Percentiles rank a stretch among this genome's conserved stretches.
phyloP scores from a whole-genome alignment of 2,888 invertebrate species.

The Hedychridium roseum region DNA sequence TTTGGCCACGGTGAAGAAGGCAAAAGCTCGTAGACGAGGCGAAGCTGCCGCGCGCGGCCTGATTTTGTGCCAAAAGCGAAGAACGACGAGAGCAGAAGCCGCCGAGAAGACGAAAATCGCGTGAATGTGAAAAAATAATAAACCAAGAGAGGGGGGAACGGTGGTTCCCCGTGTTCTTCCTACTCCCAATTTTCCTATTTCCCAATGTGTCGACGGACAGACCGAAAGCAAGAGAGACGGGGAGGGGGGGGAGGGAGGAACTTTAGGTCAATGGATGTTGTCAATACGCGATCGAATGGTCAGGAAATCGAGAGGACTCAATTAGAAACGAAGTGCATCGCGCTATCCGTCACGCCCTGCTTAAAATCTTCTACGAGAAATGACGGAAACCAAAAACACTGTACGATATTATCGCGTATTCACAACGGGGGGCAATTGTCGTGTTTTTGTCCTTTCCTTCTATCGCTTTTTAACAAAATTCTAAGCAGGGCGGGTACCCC shows the following conservation, averaged over 20 bases:
- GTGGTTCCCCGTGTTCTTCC: slow-evolving; percentile 17
- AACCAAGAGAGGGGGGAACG: not conserved
- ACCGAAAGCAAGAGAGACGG: too few species aligned
- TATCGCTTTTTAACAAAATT: not conserved
- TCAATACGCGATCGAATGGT: slow-evolving; percentile 29
- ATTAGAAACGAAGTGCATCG: too few species aligned
- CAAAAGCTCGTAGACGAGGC: slow-evolving; percentile 40
- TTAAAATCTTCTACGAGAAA: too few species aligned
- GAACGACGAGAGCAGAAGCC: slow-evolving; percentile 13
- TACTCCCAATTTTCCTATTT: slow-evolving; percentile 34
- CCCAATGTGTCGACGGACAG: slow-evolving; percentile 30
- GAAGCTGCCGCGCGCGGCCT: slow-evolving; percentile 44
- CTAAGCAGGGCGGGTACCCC: slow-evolving; percentile 35
- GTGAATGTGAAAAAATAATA: slow-evolving; percentile 6
- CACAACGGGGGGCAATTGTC: not conserved
- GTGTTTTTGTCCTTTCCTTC: not conserved
- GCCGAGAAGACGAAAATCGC: slow-evolving; percentile 16
- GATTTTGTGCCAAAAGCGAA: slow-evolving; percentile 49
- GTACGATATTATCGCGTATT: slow-evolving; percentile 18
- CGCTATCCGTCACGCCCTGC: too few species aligned
- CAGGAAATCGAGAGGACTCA: not conserved
- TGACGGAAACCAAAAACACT: too few species aligned
- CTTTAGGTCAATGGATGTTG: slow-evolving; percentile 43
- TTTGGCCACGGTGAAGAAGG: slow-evolving; percentile 50
- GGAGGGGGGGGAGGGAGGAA: too few species aligned